A percentile compares a stretch with the other conserved stretches of the same genome.
Evolutionary conservation across 2,113 vertebrate genomes (phyloP).

Genomic region (Marmota flaviventris): DNA sequence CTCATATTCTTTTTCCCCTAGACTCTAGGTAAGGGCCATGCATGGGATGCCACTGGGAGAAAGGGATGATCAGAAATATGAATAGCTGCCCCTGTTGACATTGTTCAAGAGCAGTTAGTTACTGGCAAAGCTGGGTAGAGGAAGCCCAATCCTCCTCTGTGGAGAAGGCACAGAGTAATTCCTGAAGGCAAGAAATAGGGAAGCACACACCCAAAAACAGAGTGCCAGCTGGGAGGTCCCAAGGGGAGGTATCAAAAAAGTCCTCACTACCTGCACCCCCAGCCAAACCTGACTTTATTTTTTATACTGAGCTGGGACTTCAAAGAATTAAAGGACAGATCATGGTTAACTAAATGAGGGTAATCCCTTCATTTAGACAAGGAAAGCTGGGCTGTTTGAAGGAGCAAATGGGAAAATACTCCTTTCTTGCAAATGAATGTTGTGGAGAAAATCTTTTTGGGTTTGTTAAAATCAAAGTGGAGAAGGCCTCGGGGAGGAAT

Average conservation of each 20-base stretch:
- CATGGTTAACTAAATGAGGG: background rate
- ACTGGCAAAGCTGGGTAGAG: constrained; percentile 41
- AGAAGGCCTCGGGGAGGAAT: constrained; percentile 28
- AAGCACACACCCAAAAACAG: background rate
- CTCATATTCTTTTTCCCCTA: constrained; percentile 55
- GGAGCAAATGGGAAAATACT: constrained; percentile 20
- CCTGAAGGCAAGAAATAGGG: constrained; percentile 67
- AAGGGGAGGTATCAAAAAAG: constrained; percentile 21
- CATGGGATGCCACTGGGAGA: constrained; percentile 48
- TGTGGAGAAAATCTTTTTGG: constrained; percentile 11
- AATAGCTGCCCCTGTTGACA: constrained; percentile 56
- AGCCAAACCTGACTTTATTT: background rate
- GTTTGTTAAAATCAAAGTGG: constrained; percentile 35
- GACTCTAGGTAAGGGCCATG: constrained; percentile 32
- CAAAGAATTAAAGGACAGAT: background rate
- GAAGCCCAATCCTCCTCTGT: constrained; percentile 29
- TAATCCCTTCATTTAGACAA: constrained; percentile 36
- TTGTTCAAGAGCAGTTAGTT: constrained; percentile 56
- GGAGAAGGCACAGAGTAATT: constrained; percentile 82
- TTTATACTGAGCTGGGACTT: background rate
- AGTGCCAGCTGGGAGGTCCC: no score
- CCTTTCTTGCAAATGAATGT: background rate
- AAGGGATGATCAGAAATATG: constrained; percentile 64
- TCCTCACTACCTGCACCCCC: constrained; percentile 2
- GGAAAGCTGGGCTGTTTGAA: constrained; percentile 23